Percentiles rank a stretch among this genome's conserved stretches.
Conservation (phyloP, 2,888 invertebrate species). For the Didymodactylos carnosus region DNA sequence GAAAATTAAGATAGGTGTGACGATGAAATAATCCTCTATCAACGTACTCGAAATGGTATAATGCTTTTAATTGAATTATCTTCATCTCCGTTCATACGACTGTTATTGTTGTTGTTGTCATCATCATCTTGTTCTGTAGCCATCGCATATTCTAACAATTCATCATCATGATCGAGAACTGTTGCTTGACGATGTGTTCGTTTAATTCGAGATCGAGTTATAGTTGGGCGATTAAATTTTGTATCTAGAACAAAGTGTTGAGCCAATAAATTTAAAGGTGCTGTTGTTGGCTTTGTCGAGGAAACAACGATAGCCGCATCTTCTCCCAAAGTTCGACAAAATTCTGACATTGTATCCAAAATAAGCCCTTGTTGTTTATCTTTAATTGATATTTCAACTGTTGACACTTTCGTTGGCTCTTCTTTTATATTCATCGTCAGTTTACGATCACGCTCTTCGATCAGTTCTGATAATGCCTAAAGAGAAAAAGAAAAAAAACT, state of each 20-base stretch:
- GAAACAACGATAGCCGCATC: too few species aligned
- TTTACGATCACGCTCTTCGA: conserved; percentile 1
- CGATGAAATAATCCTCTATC: background rate
- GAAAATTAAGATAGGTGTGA: too few species aligned
- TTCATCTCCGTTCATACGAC: conserved; percentile 28
- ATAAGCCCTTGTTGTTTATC: conserved; percentile 28
- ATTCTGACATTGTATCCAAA: conserved; percentile 80
- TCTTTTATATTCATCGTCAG: background rate
- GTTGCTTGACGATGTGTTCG: background rate
- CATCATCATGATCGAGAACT: background rate
- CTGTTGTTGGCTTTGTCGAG: conserved; percentile 75
- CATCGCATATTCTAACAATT: background rate
- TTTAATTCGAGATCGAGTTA: background rate
- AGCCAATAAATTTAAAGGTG: background rate
- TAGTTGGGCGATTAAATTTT: background rate
- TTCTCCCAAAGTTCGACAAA: conserved; percentile 80
- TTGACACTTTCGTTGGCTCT: background rate
- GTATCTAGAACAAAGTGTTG: background rate
- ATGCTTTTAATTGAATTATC: background rate
- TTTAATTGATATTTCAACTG: background rate
- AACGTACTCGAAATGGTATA: background rate
- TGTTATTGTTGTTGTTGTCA: too few species aligned
- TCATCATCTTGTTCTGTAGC: conserved; percentile 40
- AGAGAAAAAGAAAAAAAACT: background rate
- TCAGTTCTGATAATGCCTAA: background rate